Base-by-base conservation (phyloP, 2,797 vertebrate species). In the Myoxocephalus aenaeus region DNA sequence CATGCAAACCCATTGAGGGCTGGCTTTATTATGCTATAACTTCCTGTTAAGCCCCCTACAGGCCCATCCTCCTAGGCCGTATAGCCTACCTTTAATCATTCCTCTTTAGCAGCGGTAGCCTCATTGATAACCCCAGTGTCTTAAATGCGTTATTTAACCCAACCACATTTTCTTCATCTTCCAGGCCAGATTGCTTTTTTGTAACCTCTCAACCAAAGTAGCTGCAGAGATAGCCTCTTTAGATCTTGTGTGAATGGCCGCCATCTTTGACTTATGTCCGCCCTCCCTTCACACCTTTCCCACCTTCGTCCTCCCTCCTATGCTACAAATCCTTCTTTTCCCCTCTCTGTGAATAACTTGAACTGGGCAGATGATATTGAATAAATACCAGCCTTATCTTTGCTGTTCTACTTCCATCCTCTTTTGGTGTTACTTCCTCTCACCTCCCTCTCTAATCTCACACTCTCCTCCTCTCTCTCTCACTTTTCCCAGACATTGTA, bases 381-480 rank as follows among this genome's bases (percentile, higher is more conserved):
- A 81, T 78, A 80, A 79, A 91, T 88, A 73, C 65, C 73, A 2
- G 73, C 81, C 82, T 86, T 81, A 87, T 90, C 81, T 25, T 69
- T 66, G 66, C 76, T 69, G 29, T 85, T 84, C 64, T 77, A 34
- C 59, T 74, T 78, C 29, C 38, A 44, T 82, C 48, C 32, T 71
- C 66, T 77, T 79, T 89, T 70, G 51, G 38, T 74, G 77, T 86
- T 75, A 73, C 82, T 84, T 74, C 71, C 68, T 83, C 77, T 85
- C 81, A 79, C 77, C 81, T 73, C 51, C 50, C 53, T 57, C 70
- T 78, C 75, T 89, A 80, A 85, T 90, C 82, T 71, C 59, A 67
- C 62, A 34, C 81, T 67, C 66, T 53, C 42, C 46, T 50, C 59
- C 22, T 42, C 54, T 44, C 42, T 42, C 40, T 15, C 3, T 15